These are phyloP conservation scores for Menura novaehollandiae DNA, from an alignment of 2,113 vertebrate genomes.

Conservation along the genomic window DNA sequence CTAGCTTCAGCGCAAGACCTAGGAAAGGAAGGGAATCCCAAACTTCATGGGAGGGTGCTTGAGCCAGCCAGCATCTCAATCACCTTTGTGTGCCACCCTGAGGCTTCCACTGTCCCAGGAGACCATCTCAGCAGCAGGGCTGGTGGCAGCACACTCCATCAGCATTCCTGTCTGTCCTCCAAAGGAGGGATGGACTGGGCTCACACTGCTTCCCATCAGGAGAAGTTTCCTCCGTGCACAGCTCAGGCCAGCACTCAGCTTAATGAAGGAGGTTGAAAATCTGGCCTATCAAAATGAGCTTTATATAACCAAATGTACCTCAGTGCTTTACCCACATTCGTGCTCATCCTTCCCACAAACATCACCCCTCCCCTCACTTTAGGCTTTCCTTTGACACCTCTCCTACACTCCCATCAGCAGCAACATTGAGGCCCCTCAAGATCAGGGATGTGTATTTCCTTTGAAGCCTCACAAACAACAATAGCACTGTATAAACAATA, in stretches of 20 bases:
- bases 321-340: neutral
- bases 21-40: neutral
- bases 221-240: neutral
- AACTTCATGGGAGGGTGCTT: neutral
- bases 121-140: neutral
- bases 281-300: neutral
- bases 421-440: neutral
- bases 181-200: neutral
- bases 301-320: neutral
- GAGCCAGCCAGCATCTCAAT: neutral
- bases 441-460: neutral
- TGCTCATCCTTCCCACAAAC: neutral
- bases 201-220: neutral
- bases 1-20: neutral
- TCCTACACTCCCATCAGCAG: neutral
- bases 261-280: neutral
- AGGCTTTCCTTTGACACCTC: neutral
- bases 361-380: neutral
- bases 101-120: neutral
- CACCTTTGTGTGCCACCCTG: neutral
- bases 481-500: neutral
- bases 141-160: neutral
- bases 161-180: neutral
- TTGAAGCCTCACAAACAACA: neutral
- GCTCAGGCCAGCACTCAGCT: neutral